Conservation (phyloP, 2,797 vertebrate genomes). For the Pangasius macronema region DNA sequence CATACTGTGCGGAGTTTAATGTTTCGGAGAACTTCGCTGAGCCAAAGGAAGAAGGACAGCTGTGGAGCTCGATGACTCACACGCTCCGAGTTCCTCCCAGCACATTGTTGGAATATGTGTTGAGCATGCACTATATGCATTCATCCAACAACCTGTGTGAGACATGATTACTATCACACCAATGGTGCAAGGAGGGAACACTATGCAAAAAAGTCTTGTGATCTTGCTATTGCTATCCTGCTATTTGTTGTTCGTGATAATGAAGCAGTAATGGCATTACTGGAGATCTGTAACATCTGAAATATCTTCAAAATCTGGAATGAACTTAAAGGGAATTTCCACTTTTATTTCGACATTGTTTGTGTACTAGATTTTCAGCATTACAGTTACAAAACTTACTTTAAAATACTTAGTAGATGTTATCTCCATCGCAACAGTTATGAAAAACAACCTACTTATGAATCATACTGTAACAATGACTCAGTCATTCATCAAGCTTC, state of each 20-base stretch:
- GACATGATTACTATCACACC: constrained; percentile 29
- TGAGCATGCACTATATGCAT: constrained; percentile 13
- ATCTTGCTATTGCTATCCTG: not conserved
- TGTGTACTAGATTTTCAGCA: not conserved
- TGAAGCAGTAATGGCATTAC: not conserved
- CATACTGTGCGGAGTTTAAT: constrained; percentile 24
- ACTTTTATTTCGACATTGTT: not conserved
- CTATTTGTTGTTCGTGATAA: not conserved
- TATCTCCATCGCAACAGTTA: not conserved
- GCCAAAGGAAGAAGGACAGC: constrained; percentile 51
- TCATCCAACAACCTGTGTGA: constrained; percentile 31
- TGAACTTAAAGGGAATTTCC: not conserved
- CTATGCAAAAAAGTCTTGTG: not conserved
- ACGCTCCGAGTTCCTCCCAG: constrained; percentile 29
- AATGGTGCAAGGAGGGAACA: not conserved
- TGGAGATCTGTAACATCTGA: not conserved
- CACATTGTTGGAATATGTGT: constrained; percentile 41
- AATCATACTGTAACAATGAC: not conserved
- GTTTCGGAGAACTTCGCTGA: constrained; percentile 43
- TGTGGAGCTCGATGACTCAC: constrained; percentile 37
- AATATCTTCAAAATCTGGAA: not conserved
- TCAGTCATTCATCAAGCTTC: not conserved
- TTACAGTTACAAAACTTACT: not conserved
- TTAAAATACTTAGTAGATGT: not conserved
- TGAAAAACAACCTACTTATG: not conserved